Base-by-base conservation (phyloP, 2,113 vertebrate genomes). In the Pollimyrus isidori region DNA sequence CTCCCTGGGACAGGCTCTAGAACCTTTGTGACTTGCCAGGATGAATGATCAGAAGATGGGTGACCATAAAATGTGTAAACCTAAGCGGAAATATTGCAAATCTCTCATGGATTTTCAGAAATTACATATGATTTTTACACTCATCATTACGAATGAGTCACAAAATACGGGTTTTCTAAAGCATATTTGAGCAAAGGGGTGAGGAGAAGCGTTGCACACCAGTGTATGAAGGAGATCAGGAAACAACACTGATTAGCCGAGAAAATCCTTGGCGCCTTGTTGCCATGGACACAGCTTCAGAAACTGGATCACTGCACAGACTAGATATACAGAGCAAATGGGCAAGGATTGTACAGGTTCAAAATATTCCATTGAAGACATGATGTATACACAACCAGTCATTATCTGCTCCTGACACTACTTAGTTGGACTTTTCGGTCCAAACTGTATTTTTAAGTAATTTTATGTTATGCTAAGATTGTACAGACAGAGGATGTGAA, bases 281-380 rank as follows among this genome's bases (percentile, higher is more conserved):
- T 91, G 90, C 91, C 93, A 91, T 93, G 92, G 93, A 46, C 42
- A 93, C 89, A 87, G 87, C 87, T 91, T 88, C 39, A 83, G 90
- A 89, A 88, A 42, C 30, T 21, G 35, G 56, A 45, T 52, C 91
- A 46, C 90, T 88, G 69, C 52, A 58, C 65, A 89, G 30, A 58
- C 30, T 52, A 35, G 62, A 45, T 46, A 56, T 10, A 23, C 7
- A 46, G 30, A 56, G 19, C 53, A 19, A 88, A 69, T 30, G 62
- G 13, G 62, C 23, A 88, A 65, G 62, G 15, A 45, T 45, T 26
- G 39, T 50, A 39, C 23, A 49, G 45, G 46, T 46, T 23, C 19
- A 15, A 48, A 86, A 69, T 26, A 4, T 69, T 69, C 62, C n/a
- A 69, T 30, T 69, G n/a, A 69, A 69, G n/a, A 69, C n/a, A 26